These are phyloP conservation scores for Carposina sasakii DNA, from an alignment of 1,140 invertebrate genomes.

Conservation along the genomic window DNA sequence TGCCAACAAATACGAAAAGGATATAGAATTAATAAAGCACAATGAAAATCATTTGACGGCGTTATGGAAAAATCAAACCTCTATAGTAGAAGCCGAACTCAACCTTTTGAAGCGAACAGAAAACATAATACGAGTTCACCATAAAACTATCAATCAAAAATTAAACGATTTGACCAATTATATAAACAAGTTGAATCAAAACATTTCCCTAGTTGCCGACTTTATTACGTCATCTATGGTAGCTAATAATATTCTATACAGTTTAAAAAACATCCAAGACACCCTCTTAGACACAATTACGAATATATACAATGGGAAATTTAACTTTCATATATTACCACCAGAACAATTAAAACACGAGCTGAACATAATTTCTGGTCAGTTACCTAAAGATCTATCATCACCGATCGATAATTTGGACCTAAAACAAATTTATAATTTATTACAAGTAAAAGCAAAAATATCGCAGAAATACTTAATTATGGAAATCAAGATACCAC, in stretches of 20 bases:
- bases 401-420: constrained; percentile 12
- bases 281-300: constrained; percentile 16
- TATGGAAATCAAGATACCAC: constrained; percentile 1
- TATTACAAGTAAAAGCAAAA: constrained; percentile 2
- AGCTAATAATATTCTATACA: constrained; percentile 15
- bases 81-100: constrained; percentile 10
- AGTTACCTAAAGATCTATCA: constrained; percentile 16
- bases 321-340: constrained; percentile 17
- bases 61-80: constrained; percentile 12
- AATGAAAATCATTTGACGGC: constrained; percentile 13
- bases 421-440: not conserved
- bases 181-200: constrained; percentile 7
- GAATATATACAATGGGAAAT: constrained; percentile 18
- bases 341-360: constrained; percentile 16
- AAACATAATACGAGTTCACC: constrained; percentile 6
- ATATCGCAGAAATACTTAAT: not conserved
- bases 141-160: constrained; percentile 15
- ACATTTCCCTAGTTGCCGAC: constrained; percentile 9
- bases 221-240: constrained; percentile 9
- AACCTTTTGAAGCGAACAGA: constrained; percentile 13
- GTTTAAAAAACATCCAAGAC: constrained; percentile 13
- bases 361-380: constrained; percentile 10
- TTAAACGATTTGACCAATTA: not conserved
- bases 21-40: constrained; percentile 7
- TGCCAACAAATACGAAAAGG: constrained; percentile 14